Evolutionary conservation across 1,140 invertebrate genomes (phyloP).

Genomic region (Magallana ariakensis): DNA sequence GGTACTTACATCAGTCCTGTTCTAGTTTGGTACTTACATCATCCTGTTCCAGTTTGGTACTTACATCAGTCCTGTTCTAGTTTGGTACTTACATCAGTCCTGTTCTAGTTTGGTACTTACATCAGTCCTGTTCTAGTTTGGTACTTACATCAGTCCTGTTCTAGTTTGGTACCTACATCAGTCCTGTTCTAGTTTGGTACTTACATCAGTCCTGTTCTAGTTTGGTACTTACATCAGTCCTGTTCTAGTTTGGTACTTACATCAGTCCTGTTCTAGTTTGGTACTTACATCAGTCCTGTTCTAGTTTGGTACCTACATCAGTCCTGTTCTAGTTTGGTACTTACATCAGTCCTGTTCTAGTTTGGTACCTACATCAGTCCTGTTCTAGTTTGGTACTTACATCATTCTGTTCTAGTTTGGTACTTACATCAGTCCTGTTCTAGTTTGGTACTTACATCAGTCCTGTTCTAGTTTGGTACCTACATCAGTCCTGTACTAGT

Average conservation of each 20-base stretch:
- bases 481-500: not conserved
- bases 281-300: conserved; percentile 83
- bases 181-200: too few species aligned
- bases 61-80: not conserved
- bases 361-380: conserved; percentile 81
- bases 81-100: conserved; percentile 82
- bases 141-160: not conserved
- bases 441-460: conserved; percentile 80
- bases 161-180: conserved; percentile 79
- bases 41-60: not conserved
- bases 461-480: not conserved
- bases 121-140: not conserved
- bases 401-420: too few species aligned
- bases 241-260: not conserved
- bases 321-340: not conserved
- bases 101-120: conserved; percentile 82
- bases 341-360: not conserved
- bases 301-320: conserved; percentile 81
- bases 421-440: conserved; percentile 84
- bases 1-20: conserved; percentile 82
- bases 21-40: conserved; percentile 81
- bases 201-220: conserved; percentile 84
- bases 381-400: too few species aligned
- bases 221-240: conserved; percentile 78
- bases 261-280: not conserved